These are phyloP conservation scores for Rana temporaria DNA, from an alignment of 2,113 vertebrate species.

Conservation along the genomic window DNA sequence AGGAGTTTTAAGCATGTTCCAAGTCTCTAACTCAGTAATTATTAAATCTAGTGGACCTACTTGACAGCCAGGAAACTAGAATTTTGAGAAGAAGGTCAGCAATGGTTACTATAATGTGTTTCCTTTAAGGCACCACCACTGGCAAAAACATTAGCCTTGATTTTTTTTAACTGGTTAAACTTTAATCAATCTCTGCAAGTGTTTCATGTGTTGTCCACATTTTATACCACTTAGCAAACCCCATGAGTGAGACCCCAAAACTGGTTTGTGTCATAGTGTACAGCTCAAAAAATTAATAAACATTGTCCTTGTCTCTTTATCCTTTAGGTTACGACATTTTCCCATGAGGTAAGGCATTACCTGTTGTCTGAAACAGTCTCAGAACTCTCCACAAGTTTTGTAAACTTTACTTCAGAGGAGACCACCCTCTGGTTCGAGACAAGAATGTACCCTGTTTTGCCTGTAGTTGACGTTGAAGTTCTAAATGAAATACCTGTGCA, in stretches of 20 bases:
- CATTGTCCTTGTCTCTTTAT: not conserved
- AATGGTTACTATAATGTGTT: too few species aligned
- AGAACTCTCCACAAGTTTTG: not conserved
- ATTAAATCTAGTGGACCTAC: too few species aligned
- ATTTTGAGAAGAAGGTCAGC: too few species aligned
- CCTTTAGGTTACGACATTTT: not conserved
- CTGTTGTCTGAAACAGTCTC: conserved; percentile 53
- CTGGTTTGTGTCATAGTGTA: not conserved
- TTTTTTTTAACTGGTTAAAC: not conserved
- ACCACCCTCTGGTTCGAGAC: conserved; percentile 54
- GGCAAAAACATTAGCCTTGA: too few species aligned
- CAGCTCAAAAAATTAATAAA: not conserved
- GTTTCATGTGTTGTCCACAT: not conserved
- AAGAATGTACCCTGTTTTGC: conserved; percentile 36
- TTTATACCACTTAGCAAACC: not conserved
- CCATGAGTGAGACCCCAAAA: not conserved
- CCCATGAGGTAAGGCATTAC: conserved; percentile 22
- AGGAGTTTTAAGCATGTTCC: too few species aligned
- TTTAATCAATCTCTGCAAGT: not conserved
- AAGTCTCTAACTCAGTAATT: too few species aligned
- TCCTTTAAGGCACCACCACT: too few species aligned
- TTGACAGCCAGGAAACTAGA: too few species aligned
- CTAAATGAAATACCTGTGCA: conserved; percentile 54
- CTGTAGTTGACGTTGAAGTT: conserved; percentile 23
- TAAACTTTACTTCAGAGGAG: not conserved